Conservation (phyloP, 2,888 invertebrate genomes). For the Drosophila demipolita region DNA sequence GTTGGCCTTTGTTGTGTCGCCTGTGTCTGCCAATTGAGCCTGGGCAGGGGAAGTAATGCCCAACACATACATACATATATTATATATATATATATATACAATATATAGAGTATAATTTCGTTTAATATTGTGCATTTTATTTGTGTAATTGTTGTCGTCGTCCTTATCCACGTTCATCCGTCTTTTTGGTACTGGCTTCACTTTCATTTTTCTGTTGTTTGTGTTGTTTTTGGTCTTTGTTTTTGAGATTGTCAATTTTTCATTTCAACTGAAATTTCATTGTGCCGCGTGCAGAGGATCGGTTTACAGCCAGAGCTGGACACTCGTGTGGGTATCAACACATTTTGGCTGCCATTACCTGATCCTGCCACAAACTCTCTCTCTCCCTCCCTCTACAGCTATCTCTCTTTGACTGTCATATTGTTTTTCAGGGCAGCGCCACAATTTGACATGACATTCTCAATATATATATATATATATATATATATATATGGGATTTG, state of each 20-base stretch:
- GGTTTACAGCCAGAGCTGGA: constrained; percentile 47
- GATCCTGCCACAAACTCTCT: constrained; percentile 4
- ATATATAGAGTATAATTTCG: constrained; percentile 67
- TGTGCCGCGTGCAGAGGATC: constrained; percentile 58
- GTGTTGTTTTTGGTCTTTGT: not conserved
- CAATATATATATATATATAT: constrained; percentile 33
- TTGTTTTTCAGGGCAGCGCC: constrained; percentile 60
- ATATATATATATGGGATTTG: not conserved
- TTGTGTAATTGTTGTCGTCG: constrained; percentile 76
- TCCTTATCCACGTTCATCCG: constrained; percentile 55
- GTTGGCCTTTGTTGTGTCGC: constrained; percentile 72
- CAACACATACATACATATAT: not conserved
- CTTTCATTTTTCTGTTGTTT: constrained; percentile 68
- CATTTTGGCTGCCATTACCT: constrained; percentile 35
- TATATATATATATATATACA: constrained; percentile 24
- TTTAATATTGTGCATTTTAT: constrained; percentile 79
- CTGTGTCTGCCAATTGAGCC: constrained; percentile 59
- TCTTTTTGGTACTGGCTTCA: constrained; percentile 51
- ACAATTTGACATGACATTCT: constrained; percentile 75
- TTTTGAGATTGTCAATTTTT: constrained; percentile 49
- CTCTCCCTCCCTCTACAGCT: constrained; percentile 3
- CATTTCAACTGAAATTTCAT: constrained; percentile 69
- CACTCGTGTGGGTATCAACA: constrained; percentile 43
- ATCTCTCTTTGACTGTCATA: constrained; percentile 42
- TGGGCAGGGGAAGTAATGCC: constrained; percentile 27